These are phyloP conservation scores for Apis dorsata DNA, from an alignment of 1,140 invertebrate genomes.

Conservation along the genomic window DNA sequence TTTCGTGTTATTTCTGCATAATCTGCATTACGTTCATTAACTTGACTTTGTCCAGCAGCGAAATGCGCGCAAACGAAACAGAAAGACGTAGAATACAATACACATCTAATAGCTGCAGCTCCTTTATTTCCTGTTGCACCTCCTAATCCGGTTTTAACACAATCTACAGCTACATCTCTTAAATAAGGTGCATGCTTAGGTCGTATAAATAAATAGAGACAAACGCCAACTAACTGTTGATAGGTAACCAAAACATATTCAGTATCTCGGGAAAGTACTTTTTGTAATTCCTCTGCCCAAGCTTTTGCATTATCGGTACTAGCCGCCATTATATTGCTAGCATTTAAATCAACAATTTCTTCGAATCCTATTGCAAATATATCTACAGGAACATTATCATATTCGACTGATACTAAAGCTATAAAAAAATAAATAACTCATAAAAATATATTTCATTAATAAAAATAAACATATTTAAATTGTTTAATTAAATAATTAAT, in stretches of 20 bases:
- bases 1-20: slow-evolving; percentile 97
- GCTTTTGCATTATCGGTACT: slow-evolving; percentile 97
- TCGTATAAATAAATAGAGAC: slow-evolving; percentile 96
- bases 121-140: slow-evolving; percentile 98
- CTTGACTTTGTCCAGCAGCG: slow-evolving; percentile 98
- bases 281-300: slow-evolving; percentile 97
- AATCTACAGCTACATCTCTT: slow-evolving; percentile 95
- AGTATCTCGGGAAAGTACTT: slow-evolving; percentile 92
- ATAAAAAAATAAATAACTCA: slow-evolving; percentile 62
- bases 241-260: slow-evolving; percentile 96
- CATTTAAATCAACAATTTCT: slow-evolving; percentile 99
- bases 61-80: slow-evolving; percentile 99
- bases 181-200: slow-evolving; percentile 93
- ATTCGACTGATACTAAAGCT: slow-evolving; percentile 81
- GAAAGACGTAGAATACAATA: slow-evolving; percentile 94
- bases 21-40: slow-evolving; percentile 97
- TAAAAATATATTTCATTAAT: neutral
- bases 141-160: slow-evolving; percentile 98
- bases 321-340: slow-evolving; percentile 98
- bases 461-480: neutral
- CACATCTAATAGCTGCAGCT: slow-evolving; percentile 95
- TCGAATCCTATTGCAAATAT: slow-evolving; percentile 99
- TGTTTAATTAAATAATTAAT: too few species aligned
- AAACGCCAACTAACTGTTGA: slow-evolving; percentile 98
- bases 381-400: slow-evolving; percentile 87